phyloP scores from a whole-genome alignment of 2,113 vertebrate species.

The Clupea harengus region DNA sequence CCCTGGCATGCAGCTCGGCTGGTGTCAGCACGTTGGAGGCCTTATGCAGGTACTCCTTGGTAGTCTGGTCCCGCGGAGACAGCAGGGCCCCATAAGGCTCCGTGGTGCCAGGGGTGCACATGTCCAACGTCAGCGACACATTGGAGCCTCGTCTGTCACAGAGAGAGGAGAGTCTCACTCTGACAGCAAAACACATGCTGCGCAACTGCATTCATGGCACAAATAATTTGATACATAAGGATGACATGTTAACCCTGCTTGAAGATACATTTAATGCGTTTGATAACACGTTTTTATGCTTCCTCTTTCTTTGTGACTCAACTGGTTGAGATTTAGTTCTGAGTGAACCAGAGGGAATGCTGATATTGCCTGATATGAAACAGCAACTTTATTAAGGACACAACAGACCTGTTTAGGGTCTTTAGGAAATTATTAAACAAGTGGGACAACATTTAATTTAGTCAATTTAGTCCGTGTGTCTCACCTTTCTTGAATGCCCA shows the following conservation, averaged over 20 bases:
- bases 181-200: background rate
- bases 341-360: background rate
- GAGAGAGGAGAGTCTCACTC: background rate
- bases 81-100: slow-evolving; percentile 91
- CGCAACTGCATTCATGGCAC: background rate
- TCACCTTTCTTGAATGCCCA: slow-evolving; percentile 97
- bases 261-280: background rate
- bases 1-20: slow-evolving; percentile 84
- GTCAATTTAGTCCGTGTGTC: slow-evolving; percentile 26
- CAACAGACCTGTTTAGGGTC: background rate
- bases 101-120: slow-evolving; percentile 93
- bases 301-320: background rate
- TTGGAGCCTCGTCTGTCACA: slow-evolving; percentile 89
- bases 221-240: background rate
- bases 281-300: background rate
- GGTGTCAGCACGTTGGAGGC: slow-evolving; percentile 83
- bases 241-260: background rate
- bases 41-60: slow-evolving; percentile 86
- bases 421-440: background rate
- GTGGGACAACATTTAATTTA: background rate
- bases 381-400: background rate
- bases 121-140: slow-evolving; percentile 95
- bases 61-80: slow-evolving; percentile 89
- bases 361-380: background rate
- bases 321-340: background rate